These are phyloP conservation scores for Miichthys miiuy DNA, from an alignment of 2,797 vertebrate genomes.

Conservation along the genomic window DNA sequence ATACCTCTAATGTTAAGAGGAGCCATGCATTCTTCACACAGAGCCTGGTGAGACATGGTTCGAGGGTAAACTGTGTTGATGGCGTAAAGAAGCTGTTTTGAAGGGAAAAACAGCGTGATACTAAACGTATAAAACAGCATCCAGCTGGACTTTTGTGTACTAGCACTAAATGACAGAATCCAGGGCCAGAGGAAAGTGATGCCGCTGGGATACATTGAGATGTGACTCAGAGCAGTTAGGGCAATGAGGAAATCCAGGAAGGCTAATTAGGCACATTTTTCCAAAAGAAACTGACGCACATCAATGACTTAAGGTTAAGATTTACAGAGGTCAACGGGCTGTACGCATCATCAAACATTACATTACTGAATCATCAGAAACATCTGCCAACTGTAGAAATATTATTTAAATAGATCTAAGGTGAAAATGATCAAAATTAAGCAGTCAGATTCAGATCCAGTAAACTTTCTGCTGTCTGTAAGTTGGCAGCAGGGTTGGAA, in stretches of 20 bases:
- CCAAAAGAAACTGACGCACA: conserved; percentile 62
- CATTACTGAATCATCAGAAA: conserved; percentile 13
- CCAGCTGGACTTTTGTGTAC: conserved; percentile 58
- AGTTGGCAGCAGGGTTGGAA: conserved; percentile 9
- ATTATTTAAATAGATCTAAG: background rate
- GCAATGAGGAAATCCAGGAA: conserved; percentile 67
- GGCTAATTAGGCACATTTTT: conserved; percentile 61
- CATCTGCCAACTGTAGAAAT: background rate
- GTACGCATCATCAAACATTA: background rate
- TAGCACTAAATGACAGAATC: conserved; percentile 60
- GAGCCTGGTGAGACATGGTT: conserved; percentile 56
- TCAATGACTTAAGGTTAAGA: conserved; percentile 41
- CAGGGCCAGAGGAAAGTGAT: conserved; percentile 64
- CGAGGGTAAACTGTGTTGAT: conserved; percentile 36
- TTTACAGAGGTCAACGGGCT: conserved; percentile 38
- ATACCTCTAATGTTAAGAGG: conserved; percentile 45
- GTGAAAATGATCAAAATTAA: conserved; percentile 22
- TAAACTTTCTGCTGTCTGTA: background rate
- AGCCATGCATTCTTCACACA: conserved; percentile 49
- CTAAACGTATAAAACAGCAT: conserved; percentile 59
- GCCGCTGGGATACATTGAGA: conserved; percentile 65
- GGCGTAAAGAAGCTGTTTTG: conserved; percentile 44
- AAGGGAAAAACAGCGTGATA: conserved; percentile 54
- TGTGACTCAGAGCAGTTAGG: conserved; percentile 66
- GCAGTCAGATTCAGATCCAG: background rate